phyloP scores from a whole-genome alignment of 2,113 vertebrate genomes.

The Pardalotus punctatus region DNA sequence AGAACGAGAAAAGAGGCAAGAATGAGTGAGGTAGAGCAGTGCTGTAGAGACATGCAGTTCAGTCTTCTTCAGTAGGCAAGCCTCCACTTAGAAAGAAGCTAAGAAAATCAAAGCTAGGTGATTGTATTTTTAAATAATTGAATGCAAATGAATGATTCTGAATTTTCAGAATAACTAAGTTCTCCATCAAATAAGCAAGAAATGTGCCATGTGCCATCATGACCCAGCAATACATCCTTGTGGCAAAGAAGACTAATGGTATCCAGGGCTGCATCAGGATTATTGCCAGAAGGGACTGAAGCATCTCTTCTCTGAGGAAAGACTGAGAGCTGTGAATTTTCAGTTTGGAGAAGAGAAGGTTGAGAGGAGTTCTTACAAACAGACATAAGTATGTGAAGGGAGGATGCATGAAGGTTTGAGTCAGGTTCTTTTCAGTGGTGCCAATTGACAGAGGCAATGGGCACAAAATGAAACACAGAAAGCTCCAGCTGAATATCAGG shows the following conservation, averaged over 20 bases:
- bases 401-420: background rate
- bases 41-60: background rate
- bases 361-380: background rate
- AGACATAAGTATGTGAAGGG: background rate
- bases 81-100: background rate
- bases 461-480: background rate
- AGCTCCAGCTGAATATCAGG: background rate
- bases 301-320: background rate
- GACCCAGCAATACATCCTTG: background rate
- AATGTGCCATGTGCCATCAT: background rate
- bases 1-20: background rate
- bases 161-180: background rate
- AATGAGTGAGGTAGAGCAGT: background rate
- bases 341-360: background rate
- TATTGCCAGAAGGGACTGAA: background rate
- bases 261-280: background rate
- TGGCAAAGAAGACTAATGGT: background rate
- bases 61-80: background rate
- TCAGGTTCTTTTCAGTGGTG: background rate
- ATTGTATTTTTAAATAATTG: background rate
- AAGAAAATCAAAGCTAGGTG: background rate
- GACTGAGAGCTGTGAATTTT: background rate
- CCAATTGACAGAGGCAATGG: background rate
- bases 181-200: background rate
- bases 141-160: background rate